Conservation (phyloP, 2,888 invertebrate species). For the Pyrrhia umbra region DNA sequence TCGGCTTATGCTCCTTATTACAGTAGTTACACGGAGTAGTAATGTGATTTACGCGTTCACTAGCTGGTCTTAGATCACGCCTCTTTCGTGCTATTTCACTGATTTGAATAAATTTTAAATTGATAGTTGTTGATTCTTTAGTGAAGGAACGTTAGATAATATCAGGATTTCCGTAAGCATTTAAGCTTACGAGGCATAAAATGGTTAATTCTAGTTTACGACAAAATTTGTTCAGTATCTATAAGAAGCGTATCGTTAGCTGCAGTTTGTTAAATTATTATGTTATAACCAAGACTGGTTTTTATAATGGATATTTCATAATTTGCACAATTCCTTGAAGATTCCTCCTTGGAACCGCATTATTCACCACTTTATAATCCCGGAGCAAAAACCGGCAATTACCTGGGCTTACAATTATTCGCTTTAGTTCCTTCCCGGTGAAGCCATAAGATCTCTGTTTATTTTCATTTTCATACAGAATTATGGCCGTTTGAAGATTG, state of each 20-base stretch:
- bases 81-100: conserved; percentile 38
- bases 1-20: conserved; percentile 38
- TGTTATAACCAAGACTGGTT: conserved; percentile 31
- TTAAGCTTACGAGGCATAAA: conserved; percentile 22
- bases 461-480: conserved; percentile 73
- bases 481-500: conserved; percentile 72
- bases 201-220: conserved; percentile 9
- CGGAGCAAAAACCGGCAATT: conserved; percentile 71
- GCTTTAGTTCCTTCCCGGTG: conserved; percentile 70
- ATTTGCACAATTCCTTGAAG: conserved; percentile 45
- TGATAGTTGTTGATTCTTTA: conserved; percentile 20
- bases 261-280: conserved; percentile 27
- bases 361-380: conserved; percentile 69
- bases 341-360: conserved; percentile 58
- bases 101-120: conserved; percentile 39
- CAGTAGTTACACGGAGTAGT: conserved; percentile 42
- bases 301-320: conserved; percentile 47
- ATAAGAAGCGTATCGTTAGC: conserved; percentile 22
- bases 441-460: conserved; percentile 66
- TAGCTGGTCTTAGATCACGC: conserved; percentile 35
- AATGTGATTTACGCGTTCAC: conserved; percentile 48
- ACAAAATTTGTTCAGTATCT: conserved; percentile 9
- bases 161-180: conserved; percentile 21
- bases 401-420: conserved; percentile 75
- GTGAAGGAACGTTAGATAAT: conserved; percentile 29